These are phyloP conservation scores for Anhinga anhinga DNA, from an alignment of 2,113 vertebrate genomes.

Conservation along the genomic window DNA sequence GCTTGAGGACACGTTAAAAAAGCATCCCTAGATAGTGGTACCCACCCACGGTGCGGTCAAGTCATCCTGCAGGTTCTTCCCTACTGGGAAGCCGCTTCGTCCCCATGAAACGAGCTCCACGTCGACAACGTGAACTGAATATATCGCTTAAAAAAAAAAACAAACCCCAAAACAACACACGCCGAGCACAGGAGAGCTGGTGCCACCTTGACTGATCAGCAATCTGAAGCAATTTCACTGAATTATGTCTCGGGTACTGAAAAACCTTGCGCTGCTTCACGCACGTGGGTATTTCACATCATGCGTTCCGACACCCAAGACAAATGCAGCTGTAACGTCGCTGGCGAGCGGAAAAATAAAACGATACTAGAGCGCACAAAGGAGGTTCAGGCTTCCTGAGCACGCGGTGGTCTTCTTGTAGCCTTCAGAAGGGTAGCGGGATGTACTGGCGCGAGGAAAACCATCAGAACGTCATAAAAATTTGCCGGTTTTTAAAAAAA, in stretches of 20 bases:
- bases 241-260: background rate
- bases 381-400: background rate
- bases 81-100: background rate
- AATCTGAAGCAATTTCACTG: background rate
- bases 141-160: no score
- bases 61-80: background rate
- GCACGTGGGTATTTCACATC: fast-evolving
- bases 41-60: fast-evolving
- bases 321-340: background rate
- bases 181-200: background rate
- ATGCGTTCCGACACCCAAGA: background rate
- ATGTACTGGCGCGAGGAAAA: fast-evolving
- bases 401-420: background rate
- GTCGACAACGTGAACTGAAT: fast-evolving
- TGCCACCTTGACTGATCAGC: background rate
- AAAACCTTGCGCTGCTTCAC: background rate
- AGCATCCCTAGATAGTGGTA: background rate
- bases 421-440: background rate
- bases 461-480: fast-evolving
- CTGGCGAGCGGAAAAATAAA: background rate
- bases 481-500: fast-evolving
- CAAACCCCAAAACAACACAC: background rate
- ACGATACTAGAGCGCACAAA: background rate
- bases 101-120: background rate
- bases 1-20: background rate